Base-by-base conservation (phyloP, 1,140 invertebrate species). In the Calephelis nemesis region DNA sequence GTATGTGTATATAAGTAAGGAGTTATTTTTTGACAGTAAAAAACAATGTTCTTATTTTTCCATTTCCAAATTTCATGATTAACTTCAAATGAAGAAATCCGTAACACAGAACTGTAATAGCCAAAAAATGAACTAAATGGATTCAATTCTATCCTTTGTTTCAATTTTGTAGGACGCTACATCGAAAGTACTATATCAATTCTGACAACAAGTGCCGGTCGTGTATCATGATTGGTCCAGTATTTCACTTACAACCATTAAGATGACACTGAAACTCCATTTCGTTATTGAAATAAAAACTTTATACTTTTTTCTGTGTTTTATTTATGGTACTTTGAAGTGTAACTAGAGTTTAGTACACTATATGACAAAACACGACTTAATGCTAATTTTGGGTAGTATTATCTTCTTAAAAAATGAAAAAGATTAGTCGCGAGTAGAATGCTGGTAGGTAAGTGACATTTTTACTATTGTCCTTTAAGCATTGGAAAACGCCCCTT, bases 231-330 rank as follows among this genome's bases (percentile, higher is more conserved):
- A 48, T 62, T 52, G 63, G 62, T 52, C 11, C 69, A 72, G 67
- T 78, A 78, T 74, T 76, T 78, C 76, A 76, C 67, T 70, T 65
- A 54, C 45, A 68, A 65, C 76, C 72, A 71, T 78, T 74, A 76
- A 76, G 77, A 74, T 66, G 75, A 76, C 72, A 76, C 48, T 71
- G 73, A 73, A 76, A 78, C 73, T 70, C 58, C 76, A 75, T 69
- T 80, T 75, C 19, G 52, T 19, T 10, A 10, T 7, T 54, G n/a
- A 54, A 54, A 54, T 19, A 54, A 7, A 45, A 45, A 45, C 8
- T 19, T 30, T 54, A 4, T 5, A 30, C 15, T 54, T 54, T 9
- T 54, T 54, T 19, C 52, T 4, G 5, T 11, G 1, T 19, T 13
- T 54, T 54, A 54, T 1, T 54, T 19, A 54, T 19, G 5, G 19